These are phyloP conservation scores for Entomobrya multifasciata DNA, from an alignment of 2,888 invertebrate genomes.

Conservation along the genomic window DNA sequence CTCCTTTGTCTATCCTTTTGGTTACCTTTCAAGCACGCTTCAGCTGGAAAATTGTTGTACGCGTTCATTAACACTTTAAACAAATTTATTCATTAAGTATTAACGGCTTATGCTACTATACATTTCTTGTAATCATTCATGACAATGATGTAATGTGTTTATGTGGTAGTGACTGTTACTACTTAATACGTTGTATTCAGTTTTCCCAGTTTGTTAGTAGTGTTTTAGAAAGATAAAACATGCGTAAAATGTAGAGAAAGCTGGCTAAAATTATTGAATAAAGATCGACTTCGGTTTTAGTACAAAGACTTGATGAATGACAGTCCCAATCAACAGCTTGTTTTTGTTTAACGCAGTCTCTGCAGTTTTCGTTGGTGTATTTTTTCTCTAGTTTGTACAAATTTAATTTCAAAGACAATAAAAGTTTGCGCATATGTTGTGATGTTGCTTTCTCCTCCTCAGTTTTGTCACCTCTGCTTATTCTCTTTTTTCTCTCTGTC, in stretches of 20 bases:
- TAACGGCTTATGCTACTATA: not conserved
- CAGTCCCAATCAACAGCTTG: not conserved
- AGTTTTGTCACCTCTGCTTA: too few species aligned
- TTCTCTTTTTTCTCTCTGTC: too few species aligned
- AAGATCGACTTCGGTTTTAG: constrained; percentile 2
- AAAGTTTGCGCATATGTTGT: too few species aligned
- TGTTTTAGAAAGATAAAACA: not conserved
- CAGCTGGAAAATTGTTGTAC: constrained; percentile 7
- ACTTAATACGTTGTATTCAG: not conserved
- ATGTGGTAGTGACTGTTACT: not conserved
- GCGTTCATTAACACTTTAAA: not conserved
- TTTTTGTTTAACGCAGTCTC: not conserved
- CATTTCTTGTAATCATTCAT: not conserved
- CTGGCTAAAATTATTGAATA: constrained; percentile 6
- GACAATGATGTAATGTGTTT: not conserved
- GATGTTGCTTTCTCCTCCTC: too few species aligned
- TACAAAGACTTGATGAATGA: not conserved
- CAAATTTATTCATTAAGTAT: not conserved
- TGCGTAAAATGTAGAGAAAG: not conserved
- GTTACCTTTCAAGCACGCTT: constrained; percentile 5
- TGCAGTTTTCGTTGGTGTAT: not conserved
- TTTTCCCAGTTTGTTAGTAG: not conserved
- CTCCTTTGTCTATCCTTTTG: not conserved
- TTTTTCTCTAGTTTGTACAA: not conserved
- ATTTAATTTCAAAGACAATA: too few species aligned